Evolutionary conservation across 2,113 vertebrate genomes (phyloP), one percentile per base, ranked within the genome.

Genomic region (Barnardius zonarius): DNA sequence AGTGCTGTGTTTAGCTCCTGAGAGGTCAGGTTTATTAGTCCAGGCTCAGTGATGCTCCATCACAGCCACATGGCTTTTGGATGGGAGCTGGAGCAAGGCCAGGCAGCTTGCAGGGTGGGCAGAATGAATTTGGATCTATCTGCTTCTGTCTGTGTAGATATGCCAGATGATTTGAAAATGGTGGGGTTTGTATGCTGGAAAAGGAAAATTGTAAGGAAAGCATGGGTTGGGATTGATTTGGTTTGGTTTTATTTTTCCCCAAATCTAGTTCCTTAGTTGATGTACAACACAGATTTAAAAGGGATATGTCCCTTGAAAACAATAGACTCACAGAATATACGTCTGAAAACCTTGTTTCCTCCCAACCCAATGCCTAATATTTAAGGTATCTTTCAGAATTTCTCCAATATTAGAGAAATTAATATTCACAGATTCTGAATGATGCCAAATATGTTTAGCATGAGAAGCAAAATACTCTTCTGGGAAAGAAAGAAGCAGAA

Each of bases 61-160:
- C 86, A 79, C 27, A 79, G 43, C 55, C 95, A 64, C 83, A 52
- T 55, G 69, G 48, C 39, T 89, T 96, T 91, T 55, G 69, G 66
- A 91, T 78, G 24, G 55, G 37, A 93, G 44, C 23, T 93, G 92
- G 93, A 91, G 16, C 39, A 55, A 82, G 49, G 77, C 91, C 95
- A 97, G 91, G 52, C 64, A 84, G 77, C 73, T 93, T 95, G 35
- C 55, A 95, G 80, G 73, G 76, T 91, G 77, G 69, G 61, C 64
- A 92, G 80, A 86, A 89, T 68, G 74, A 75, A 64, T 78, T 84
- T 86, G n/a, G 17, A 27, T 57, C 55, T 82, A 11, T 44, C 66
- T 84, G 57, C 83, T 93, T 91, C 66, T 97, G 83, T 73, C 81
- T 55, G 12, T 44, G 19, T 64, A 68, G 69, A 82, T 46, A 46